Evolutionary conservation across 2,797 vertebrate species (phyloP).

Genomic region (Amniataba percoides): DNA sequence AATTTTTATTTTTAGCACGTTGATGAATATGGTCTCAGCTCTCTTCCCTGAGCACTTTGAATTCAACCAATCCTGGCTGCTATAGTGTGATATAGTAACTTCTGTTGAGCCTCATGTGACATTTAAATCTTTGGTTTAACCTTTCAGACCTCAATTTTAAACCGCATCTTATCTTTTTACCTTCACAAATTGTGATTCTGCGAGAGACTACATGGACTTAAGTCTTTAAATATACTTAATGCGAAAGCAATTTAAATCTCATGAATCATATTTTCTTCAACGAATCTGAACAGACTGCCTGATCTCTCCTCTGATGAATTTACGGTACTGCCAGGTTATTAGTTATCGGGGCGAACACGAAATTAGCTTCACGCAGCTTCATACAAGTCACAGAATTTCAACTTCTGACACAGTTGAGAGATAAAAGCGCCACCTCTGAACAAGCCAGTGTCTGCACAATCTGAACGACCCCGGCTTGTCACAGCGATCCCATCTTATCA

Average conservation of each 20-base stretch:
- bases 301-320: constrained; percentile 45
- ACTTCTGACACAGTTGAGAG: constrained; percentile 31
- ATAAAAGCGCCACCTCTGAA: constrained; percentile 46
- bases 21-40: not conserved
- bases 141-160: constrained; percentile 9
- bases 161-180: not conserved
- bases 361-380: constrained; percentile 40
- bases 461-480: constrained; percentile 53
- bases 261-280: constrained; percentile 37
- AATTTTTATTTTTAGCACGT: not conserved
- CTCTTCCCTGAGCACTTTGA: not conserved
- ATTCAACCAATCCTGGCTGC: not conserved
- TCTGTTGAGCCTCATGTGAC: constrained; percentile 7
- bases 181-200: constrained; percentile 18
- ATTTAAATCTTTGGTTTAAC: not conserved
- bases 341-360: constrained; percentile 24
- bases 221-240: constrained; percentile 23
- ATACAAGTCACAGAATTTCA: constrained; percentile 41
- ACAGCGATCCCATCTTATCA: constrained; percentile 57
- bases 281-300: constrained; percentile 48
- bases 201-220: constrained; percentile 1
- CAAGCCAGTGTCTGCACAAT: constrained; percentile 51
- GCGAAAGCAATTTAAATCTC: constrained; percentile 40
- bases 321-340: constrained; percentile 48
- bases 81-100: constrained; percentile 5